Percentiles rank a stretch among this genome's conserved stretches.
Evolutionary conservation across 2,797 vertebrate genomes (phyloP).

Genomic region (Bradypus variegatus): DNA sequence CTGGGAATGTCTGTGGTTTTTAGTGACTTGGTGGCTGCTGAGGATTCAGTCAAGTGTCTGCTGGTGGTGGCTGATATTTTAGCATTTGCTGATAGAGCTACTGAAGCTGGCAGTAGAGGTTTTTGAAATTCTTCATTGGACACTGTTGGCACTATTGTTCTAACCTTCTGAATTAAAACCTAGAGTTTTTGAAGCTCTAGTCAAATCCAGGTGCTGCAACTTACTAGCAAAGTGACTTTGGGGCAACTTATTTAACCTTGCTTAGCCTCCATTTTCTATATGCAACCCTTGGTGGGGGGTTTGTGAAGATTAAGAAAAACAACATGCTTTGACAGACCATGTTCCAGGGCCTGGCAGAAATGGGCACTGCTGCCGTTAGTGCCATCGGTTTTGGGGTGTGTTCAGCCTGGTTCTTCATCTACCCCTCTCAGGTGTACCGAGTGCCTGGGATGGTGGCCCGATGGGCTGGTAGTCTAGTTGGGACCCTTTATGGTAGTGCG

Average conservation of each 20-base stretch:
- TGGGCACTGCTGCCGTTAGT: background rate
- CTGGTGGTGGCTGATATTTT: background rate
- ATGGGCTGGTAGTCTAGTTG: background rate
- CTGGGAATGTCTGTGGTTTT: background rate
- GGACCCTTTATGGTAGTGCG: background rate
- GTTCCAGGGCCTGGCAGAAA: background rate
- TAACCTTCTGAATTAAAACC: background rate
- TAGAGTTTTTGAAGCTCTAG: conserved; percentile 31
- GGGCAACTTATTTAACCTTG: background rate
- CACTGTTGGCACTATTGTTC: background rate
- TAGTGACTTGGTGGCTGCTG: background rate
- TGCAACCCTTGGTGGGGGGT: background rate
- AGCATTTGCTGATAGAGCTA: background rate
- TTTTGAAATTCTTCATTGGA: conserved; percentile 20
- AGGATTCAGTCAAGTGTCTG: background rate
- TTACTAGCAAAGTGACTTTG: background rate
- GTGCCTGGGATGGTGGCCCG: background rate
- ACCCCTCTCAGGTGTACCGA: background rate
- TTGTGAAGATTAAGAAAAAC: conserved; percentile 37
- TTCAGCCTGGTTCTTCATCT: background rate
- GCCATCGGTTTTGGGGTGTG: conserved; percentile 17
- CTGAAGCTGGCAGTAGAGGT: background rate
- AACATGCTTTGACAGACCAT: background rate
- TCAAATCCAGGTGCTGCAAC: background rate
- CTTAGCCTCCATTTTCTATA: background rate